Conservation (phyloP, 2,797 vertebrate genomes). For the Steatocranus sp. region DNA sequence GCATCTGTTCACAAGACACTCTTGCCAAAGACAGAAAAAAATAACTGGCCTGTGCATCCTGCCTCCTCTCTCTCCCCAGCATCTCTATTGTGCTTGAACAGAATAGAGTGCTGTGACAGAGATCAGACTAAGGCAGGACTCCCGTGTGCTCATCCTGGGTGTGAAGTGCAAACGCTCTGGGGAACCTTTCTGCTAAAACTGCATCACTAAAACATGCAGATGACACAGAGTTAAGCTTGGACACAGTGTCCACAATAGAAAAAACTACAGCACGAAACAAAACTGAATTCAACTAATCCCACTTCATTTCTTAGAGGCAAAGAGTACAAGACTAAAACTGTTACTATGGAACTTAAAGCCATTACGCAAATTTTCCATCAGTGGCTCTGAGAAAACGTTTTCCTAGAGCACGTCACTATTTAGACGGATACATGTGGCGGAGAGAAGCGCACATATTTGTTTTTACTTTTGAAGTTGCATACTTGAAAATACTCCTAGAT, state of each 20-base stretch:
- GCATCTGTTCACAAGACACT: constrained; percentile 53
- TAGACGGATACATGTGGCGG: background rate
- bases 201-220: background rate
- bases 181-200: background rate
- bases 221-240: background rate
- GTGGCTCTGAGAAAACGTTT: background rate
- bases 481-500: background rate
- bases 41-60: background rate
- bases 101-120: background rate
- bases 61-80: background rate
- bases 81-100: background rate
- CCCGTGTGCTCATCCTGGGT: background rate
- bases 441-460: background rate
- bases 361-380: background rate
- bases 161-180: background rate
- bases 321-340: background rate
- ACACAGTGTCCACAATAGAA: background rate
- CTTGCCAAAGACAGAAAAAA: background rate
- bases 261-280: background rate
- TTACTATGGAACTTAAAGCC: background rate
- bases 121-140: background rate
- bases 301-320: background rate
- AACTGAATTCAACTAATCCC: background rate
- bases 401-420: background rate
- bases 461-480: background rate